Conservation (phyloP, 1,140 invertebrate species). For the Lordiphosa collinella region DNA sequence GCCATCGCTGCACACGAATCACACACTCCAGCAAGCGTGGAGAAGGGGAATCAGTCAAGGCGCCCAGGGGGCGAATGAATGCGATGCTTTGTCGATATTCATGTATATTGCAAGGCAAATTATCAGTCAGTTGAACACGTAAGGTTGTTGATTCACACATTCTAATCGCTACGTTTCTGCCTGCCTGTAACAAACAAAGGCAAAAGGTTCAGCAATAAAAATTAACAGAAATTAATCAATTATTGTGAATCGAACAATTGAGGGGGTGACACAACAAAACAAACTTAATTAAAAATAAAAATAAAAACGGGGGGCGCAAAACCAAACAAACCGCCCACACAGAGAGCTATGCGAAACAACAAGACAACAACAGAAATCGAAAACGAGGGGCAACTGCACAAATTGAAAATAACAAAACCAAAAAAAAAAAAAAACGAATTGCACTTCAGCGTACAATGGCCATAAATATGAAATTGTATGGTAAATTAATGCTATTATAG, state of each 20-base stretch:
- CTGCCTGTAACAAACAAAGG: background rate
- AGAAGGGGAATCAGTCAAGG: background rate
- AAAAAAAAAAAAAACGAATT: constrained; percentile 42
- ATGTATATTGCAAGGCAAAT: constrained; percentile 4
- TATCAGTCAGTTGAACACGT: constrained; percentile 36
- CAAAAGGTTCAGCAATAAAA: constrained; percentile 23
- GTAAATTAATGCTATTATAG: constrained; percentile 76
- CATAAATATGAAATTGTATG: constrained; percentile 75
- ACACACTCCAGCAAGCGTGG: constrained; percentile 5
- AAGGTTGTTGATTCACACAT: constrained; percentile 48
- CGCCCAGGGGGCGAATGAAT: no score
- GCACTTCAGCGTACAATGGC: constrained; percentile 67
- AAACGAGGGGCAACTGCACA: constrained; percentile 41
- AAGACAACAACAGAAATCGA: constrained; percentile 1
- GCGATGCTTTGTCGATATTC: constrained; percentile 15
- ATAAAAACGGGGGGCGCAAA: constrained; percentile 48
- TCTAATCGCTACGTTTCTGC: constrained; percentile 18
- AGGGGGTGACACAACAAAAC: constrained; percentile 40
- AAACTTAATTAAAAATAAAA: constrained; percentile 57
- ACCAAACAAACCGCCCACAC: constrained; percentile 66
- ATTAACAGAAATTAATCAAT: constrained; percentile 37
- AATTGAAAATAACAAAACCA: constrained; percentile 48
- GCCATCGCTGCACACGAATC: constrained; percentile 40
- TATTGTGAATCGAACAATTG: constrained; percentile 23
- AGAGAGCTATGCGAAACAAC: constrained; percentile 16